phyloP scores from a whole-genome alignment of 1,140 invertebrate species.

The Oryzaephilus surinamensis region DNA sequence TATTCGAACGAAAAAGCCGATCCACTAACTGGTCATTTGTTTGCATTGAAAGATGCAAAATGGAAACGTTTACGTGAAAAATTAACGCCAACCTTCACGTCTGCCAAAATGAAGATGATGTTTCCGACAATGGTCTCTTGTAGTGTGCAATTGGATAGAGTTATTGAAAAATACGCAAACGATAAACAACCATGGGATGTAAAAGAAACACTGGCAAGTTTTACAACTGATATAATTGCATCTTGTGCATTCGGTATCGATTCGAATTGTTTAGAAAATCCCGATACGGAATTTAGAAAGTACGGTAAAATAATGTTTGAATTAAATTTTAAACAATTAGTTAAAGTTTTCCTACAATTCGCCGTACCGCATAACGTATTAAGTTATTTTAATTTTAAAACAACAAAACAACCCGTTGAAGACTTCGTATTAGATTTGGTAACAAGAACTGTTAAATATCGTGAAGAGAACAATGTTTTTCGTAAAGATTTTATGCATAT shows the following conservation, averaged over 20 bases:
- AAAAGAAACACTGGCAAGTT: conserved; percentile 46
- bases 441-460: conserved; percentile 38
- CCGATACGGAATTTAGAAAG: conserved; percentile 30
- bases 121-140: conserved; percentile 32
- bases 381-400: conserved; percentile 30
- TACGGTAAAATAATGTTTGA: conserved; percentile 27
- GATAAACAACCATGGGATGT: conserved; percentile 39
- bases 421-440: conserved; percentile 43
- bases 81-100: conserved; percentile 23
- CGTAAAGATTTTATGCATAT: conserved; percentile 47
- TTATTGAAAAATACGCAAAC: conserved; percentile 25
- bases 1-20: conserved; percentile 36
- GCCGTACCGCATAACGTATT: conserved; percentile 35
- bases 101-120: conserved; percentile 36
- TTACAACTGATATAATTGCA: conserved; percentile 38
- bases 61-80: too few relatives aligned
- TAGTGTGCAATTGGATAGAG: conserved; percentile 18
- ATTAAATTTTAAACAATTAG: conserved; percentile 17
- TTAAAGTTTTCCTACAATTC: conserved; percentile 14
- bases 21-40: conserved; percentile 38
- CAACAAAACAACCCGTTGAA: conserved; percentile 37
- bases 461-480: conserved; percentile 35
- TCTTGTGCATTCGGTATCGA: conserved; percentile 52
- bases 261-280: conserved; percentile 41
- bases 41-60: conserved; percentile 35